These are phyloP conservation scores for Zootermopsis nevadensis DNA, from an alignment of 2,888 invertebrate species.

Conservation along the genomic window DNA sequence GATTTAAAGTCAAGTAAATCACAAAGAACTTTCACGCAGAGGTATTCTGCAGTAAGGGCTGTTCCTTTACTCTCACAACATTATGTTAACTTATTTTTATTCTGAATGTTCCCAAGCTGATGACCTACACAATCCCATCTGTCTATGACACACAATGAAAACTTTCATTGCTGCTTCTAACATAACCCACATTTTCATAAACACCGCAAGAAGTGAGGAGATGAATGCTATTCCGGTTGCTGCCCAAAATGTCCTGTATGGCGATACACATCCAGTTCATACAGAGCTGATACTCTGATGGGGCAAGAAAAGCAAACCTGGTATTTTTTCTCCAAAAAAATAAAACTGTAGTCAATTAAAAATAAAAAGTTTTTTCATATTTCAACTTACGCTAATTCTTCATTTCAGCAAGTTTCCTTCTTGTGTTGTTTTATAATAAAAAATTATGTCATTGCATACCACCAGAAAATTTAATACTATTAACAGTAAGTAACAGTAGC, in stretches of 20 bases:
- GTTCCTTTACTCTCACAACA: conserved; percentile 5
- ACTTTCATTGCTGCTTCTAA: not conserved
- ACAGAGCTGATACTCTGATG: not conserved
- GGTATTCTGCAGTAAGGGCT: not conserved
- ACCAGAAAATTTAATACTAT: too few relatives aligned
- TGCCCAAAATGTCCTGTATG: not conserved
- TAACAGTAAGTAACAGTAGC: too few relatives aligned
- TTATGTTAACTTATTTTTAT: not conserved
- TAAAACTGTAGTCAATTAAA: not conserved
- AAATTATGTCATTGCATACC: too few relatives aligned
- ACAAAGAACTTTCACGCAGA: not conserved
- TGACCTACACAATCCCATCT: not conserved
- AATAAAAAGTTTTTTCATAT: too few relatives aligned
- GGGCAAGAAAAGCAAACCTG: not conserved
- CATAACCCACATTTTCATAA: not conserved
- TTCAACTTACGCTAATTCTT: not conserved
- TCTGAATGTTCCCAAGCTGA: not conserved
- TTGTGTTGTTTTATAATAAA: not conserved
- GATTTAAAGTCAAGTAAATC: too few relatives aligned
- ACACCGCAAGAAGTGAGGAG: not conserved
- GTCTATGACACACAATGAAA: conserved; percentile 3
- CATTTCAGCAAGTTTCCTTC: not conserved
- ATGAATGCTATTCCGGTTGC: too few relatives aligned
- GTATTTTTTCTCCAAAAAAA: not conserved
- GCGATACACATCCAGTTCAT: not conserved